These are phyloP conservation scores for Myotis findleyi DNA, from an alignment of 2,797 vertebrate genomes.

Conservation along the genomic window DNA sequence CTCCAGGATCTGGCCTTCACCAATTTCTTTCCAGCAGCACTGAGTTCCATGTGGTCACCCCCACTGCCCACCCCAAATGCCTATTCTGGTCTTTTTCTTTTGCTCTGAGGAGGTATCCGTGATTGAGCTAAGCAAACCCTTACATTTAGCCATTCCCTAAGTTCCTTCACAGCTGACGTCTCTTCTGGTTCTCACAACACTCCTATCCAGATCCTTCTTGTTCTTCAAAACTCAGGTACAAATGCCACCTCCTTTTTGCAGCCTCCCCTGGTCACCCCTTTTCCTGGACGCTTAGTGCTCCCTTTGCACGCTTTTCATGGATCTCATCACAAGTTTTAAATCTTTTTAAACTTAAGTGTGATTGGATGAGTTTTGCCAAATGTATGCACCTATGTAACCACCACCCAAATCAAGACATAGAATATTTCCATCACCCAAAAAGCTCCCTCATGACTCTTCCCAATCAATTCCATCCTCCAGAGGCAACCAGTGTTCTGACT, in stretches of 20 bases:
- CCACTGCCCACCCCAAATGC: not conserved
- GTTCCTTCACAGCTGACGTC: not conserved
- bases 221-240: not conserved
- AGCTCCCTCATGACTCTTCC: not conserved
- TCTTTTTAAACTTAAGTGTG: constrained; percentile 2
- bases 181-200: not conserved
- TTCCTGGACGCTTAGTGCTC: not conserved
- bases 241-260: not conserved
- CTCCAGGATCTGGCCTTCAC: not conserved
- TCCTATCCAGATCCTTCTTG: not conserved
- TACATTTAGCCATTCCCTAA: not conserved
- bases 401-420: not conserved
- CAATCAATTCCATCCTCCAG: not conserved
- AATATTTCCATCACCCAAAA: not conserved
- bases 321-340: not conserved
- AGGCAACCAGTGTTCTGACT: not conserved
- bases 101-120: not conserved
- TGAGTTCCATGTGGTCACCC: not conserved
- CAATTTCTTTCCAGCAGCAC: not conserved
- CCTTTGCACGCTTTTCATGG: not conserved
- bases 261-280: not conserved
- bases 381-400: not conserved
- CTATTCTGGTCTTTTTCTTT: not conserved
- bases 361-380: constrained; percentile 13
- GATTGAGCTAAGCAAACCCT: not conserved